Evolutionary conservation across 2,797 vertebrate genomes (phyloP).

Genomic region (Rhinella marina): DNA sequence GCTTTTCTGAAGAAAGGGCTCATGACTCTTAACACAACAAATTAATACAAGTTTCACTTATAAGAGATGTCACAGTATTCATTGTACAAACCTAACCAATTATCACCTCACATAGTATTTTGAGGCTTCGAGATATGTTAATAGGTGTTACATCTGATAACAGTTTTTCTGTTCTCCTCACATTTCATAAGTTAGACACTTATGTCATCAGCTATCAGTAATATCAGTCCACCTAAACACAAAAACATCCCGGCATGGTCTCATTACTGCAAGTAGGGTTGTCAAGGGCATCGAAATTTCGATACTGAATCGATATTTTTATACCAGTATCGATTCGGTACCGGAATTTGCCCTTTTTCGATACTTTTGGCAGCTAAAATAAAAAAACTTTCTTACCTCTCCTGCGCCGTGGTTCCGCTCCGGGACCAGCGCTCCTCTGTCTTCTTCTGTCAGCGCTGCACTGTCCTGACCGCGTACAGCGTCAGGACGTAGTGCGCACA

Average conservation of each 20-base stretch:
- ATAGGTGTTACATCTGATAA: constrained; percentile 46
- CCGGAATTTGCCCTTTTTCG: too few species aligned
- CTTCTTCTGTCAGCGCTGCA: too few species aligned
- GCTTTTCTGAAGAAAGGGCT: constrained; percentile 2
- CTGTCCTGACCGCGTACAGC: too few species aligned
- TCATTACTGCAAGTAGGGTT: background rate
- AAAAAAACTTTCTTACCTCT: too few species aligned
- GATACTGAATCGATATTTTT: too few species aligned
- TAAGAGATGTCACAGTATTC: constrained; percentile 19
- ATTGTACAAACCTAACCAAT: constrained; percentile 43
- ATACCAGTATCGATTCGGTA: too few species aligned
- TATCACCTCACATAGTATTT: constrained; percentile 47
- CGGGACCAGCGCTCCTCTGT: too few species aligned
- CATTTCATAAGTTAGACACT: constrained; percentile 12
- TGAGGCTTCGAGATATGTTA: constrained; percentile 27
- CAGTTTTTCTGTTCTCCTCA: background rate
- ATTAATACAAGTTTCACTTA: background rate
- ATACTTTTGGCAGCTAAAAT: too few species aligned
- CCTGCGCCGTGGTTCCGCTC: too few species aligned
- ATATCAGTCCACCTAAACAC: constrained; percentile 21
- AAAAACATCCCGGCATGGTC: background rate
- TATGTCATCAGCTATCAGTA: constrained; percentile 24
- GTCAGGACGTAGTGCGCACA: too few species aligned
- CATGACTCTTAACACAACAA: constrained; percentile 14
- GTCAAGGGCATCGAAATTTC: too few species aligned